phyloP scores from a whole-genome alignment of 1,140 invertebrate species.

The Meloidogyne hapla region DNA sequence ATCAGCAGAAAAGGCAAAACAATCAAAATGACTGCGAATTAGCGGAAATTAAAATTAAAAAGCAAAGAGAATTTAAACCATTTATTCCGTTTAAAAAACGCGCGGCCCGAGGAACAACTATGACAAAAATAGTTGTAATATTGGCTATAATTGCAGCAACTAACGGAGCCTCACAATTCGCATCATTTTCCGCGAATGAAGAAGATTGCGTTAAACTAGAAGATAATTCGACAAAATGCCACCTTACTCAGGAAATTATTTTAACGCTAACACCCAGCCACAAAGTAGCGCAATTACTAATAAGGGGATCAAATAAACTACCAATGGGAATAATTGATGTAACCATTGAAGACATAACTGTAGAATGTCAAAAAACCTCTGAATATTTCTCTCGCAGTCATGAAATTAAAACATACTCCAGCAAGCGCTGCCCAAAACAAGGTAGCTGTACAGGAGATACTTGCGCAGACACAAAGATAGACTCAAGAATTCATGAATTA shows the following conservation, averaged over 20 bases:
- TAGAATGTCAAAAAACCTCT: not conserved
- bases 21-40: no score
- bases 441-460: not conserved
- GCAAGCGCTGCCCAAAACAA: conserved; percentile 8
- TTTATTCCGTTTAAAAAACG: no score
- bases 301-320: not conserved
- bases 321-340: not conserved
- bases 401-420: not conserved
- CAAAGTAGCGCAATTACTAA: not conserved
- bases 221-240: not conserved
- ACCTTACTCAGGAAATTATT: not conserved
- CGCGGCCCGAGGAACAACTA: no score
- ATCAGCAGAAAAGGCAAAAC: no score
- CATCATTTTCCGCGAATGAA: not conserved
- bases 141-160: no score
- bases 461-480: not conserved
- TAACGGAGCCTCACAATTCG: not conserved
- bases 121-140: no score
- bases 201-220: not conserved
- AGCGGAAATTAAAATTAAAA: no score
- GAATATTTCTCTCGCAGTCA: conserved; percentile 11
- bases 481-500: not conserved
- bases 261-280: not conserved
- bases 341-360: not conserved
- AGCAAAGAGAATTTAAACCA: no score